A percentile compares a stretch with the other conserved stretches of the same genome.
These are phyloP conservation scores for Sebastes dallii DNA, from an alignment of 2,797 vertebrate species.

Conservation along the genomic window DNA sequence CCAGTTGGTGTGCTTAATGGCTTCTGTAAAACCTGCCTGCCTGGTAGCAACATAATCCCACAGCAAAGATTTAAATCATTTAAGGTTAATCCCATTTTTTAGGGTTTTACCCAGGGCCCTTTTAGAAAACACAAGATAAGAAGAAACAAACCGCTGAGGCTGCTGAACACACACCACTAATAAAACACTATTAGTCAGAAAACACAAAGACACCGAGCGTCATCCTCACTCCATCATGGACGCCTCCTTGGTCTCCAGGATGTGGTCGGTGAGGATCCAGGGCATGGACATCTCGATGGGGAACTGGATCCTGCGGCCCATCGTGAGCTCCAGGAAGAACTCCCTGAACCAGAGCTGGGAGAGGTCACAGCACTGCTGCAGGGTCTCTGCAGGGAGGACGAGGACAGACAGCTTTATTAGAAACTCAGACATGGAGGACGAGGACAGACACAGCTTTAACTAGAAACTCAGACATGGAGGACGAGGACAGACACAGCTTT, in stretches of 20 bases:
- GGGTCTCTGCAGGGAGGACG: constrained; percentile 84
- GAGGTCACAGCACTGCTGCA: constrained; percentile 98
- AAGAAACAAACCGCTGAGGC: not conserved
- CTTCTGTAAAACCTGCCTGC: constrained; percentile 55
- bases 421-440: not conserved
- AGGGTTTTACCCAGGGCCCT: not conserved
- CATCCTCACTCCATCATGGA: constrained; percentile 96
- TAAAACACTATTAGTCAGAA: too few relatives aligned
- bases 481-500: not conserved
- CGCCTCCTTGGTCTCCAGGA: constrained; percentile 95
- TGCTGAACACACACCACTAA: not conserved
- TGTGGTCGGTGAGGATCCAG: constrained; percentile 98
- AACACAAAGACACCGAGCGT: too few relatives aligned
- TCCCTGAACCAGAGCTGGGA: constrained; percentile 98
- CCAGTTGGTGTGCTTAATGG: constrained; percentile 55
- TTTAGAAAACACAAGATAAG: constrained; percentile 14
- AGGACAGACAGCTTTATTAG: not conserved
- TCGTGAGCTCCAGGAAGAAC: constrained; percentile 97
- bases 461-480: not conserved
- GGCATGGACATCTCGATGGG: constrained; percentile 99
- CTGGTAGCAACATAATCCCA: constrained; percentile 54
- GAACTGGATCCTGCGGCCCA: constrained; percentile 98
- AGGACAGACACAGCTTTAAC: not conserved
- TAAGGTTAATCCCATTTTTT: constrained; percentile 36
- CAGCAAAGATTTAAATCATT: constrained; percentile 47